Base-by-base conservation (phyloP, 2,888 invertebrate genomes). In the Panopea generosa region DNA sequence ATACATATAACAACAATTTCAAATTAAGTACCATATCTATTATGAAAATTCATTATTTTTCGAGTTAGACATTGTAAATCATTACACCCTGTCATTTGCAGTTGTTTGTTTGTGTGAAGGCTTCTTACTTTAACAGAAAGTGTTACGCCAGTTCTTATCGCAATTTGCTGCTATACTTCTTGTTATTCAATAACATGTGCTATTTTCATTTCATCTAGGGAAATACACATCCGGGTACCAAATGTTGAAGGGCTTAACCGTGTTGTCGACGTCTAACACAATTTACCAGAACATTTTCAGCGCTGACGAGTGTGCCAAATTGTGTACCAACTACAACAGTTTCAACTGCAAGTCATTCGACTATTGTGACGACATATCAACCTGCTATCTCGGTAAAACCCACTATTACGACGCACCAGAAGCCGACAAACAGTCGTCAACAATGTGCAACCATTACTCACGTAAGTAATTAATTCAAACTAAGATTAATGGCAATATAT, bases 341-440 rank as follows among this genome's bases (percentile, higher is more conserved):
- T 87, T 87, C 69, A 73, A 60, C 59, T 89, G 89, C 73, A 85
- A 87, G 63, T 89, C 89, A 0, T 89, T 89, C 61, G 89, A 89
- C 69, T 89, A 76, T 66, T 89, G 89, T 59, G 76, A 75, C 9
- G 82, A 84, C 63, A 82, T 89, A 26, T 79, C 82, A 18, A 82
- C 86, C 1, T 89, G 89, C 66, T 87, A 85, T 52, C 78, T 89
- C 11, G 87, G 87, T 16, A 76, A 68, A 50, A 78, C 77, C 0
- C 89, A 89, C 55, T 82, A 75, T 38, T 85, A 84, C 56, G 87
- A 89, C 57, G 69, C 82, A 7, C 87, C 87, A 7, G 63, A 83
- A 50, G 59, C 84, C n/a, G 76, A 82, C 53, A 71, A 83, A 26
- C 70, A 82, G 47, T 67, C 77, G 11, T 77, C 83, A 2, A 84